Percentiles rank a stretch among this genome's conserved stretches.
Conservation (phyloP, 1,140 invertebrate species). For the Drosophila bipectinata region DNA sequence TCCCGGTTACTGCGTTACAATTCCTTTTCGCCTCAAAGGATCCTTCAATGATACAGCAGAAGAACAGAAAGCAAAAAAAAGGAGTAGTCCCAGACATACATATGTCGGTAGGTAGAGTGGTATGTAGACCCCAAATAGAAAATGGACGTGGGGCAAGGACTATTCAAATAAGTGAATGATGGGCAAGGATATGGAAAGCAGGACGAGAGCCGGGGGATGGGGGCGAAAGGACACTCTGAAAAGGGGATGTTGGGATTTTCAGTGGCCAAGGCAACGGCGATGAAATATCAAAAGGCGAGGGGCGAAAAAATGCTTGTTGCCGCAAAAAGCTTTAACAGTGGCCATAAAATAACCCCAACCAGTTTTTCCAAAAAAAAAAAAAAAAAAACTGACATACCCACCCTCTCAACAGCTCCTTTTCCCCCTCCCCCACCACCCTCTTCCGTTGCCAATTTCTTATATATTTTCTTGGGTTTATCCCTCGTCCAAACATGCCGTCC, state of each 20-base stretch:
- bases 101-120: no score
- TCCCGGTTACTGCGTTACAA: slow-evolving; percentile 9
- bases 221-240: background rate
- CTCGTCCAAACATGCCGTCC: slow-evolving; percentile 55
- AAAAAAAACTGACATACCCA: slow-evolving; percentile 50
- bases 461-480: slow-evolving; percentile 40
- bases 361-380: slow-evolving; percentile 30
- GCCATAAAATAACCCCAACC: slow-evolving; percentile 67
- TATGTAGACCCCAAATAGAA: slow-evolving; percentile 15
- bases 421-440: background rate
- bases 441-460: background rate
- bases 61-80: background rate
- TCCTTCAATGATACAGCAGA: slow-evolving; percentile 3
- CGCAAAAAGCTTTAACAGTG: slow-evolving; percentile 63
- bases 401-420: slow-evolving; percentile 32
- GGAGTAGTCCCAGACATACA: slow-evolving; percentile 2
- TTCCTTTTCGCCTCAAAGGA: slow-evolving; percentile 2
- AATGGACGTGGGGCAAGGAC: slow-evolving; percentile 34
- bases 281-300: slow-evolving; percentile 57
- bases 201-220: no score
- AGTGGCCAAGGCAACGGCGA: slow-evolving; percentile 10
- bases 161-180: slow-evolving; percentile 56
- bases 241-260: background rate
- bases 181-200: slow-evolving; percentile 7
- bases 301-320: slow-evolving; percentile 51